A percentile compares a stretch with the other conserved stretches of the same genome.
Evolutionary conservation across 2,888 invertebrate species (phyloP).

Genomic region (Lamproptera curius): DNA sequence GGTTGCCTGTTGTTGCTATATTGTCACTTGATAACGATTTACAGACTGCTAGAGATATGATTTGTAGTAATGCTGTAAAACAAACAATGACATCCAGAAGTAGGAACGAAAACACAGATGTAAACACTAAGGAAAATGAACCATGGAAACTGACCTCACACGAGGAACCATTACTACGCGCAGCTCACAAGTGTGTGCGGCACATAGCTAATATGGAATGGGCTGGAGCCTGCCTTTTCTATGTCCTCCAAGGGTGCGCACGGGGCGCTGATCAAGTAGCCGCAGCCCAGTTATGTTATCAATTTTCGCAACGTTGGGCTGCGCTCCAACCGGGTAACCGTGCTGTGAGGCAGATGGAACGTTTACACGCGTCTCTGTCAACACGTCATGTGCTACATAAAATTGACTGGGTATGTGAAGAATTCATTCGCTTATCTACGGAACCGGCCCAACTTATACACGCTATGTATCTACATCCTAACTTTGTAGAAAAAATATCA

Average conservation of each 20-base stretch:
- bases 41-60: conserved; percentile 72
- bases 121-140: conserved; percentile 49
- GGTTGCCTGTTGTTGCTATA: conserved; percentile 63
- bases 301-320: conserved; percentile 73
- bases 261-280: conserved; percentile 74
- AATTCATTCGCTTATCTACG: conserved; percentile 59
- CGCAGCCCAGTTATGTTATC: conserved; percentile 69
- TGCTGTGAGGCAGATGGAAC: conserved; percentile 71
- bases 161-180: conserved; percentile 65
- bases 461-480: conserved; percentile 62
- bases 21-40: conserved; percentile 59
- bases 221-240: conserved; percentile 74
- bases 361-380: conserved; percentile 62
- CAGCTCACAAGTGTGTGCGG: conserved; percentile 68
- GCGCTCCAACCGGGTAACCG: conserved; percentile 67
- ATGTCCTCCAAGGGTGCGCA: conserved; percentile 70
- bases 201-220: conserved; percentile 75
- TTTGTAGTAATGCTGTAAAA: conserved; percentile 72
- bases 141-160: conserved; percentile 61
- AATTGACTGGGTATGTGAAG: conserved; percentile 69
- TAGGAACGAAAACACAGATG: conserved; percentile 41
- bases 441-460: conserved; percentile 70
- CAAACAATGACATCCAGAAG: conserved; percentile 73
- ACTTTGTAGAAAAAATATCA: conserved; percentile 60
- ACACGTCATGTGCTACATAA: conserved; percentile 68